Evolutionary conservation across 1,140 invertebrate genomes (phyloP).

Genomic region (Leucophenga varia): DNA sequence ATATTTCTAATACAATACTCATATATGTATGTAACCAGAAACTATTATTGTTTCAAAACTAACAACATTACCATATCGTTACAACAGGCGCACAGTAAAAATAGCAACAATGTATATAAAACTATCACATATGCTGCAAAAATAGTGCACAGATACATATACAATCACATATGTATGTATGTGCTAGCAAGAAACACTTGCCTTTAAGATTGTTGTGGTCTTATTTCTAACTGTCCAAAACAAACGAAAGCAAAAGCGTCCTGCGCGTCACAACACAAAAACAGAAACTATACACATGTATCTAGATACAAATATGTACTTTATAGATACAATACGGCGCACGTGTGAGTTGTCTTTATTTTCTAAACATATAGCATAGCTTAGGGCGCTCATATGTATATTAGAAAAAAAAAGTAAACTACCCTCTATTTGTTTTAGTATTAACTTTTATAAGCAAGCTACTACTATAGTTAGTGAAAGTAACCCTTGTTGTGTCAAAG

Average conservation of each 20-base stretch:
- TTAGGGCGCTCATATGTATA: too few relatives aligned
- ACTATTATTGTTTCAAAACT: conserved; percentile 56
- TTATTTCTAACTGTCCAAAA: too few relatives aligned
- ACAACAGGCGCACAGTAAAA: conserved; percentile 39
- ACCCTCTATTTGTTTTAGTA: too few relatives aligned
- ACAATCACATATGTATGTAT: background rate
- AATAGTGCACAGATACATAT: conserved; percentile 30
- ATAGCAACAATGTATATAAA: conserved; percentile 28
- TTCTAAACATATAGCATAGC: too few relatives aligned
- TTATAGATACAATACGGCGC: conserved; percentile 30
- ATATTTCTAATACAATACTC: too few relatives aligned
- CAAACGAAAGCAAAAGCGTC: conserved; percentile 36
- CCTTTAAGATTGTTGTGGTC: too few relatives aligned
- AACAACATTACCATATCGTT: conserved; percentile 56
- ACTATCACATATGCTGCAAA: conserved; percentile 35
- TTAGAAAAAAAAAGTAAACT: too few relatives aligned
- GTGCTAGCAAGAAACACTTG: too few relatives aligned
- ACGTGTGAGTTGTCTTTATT: background rate
- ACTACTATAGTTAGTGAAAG: conserved; percentile 49
- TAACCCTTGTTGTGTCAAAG: conserved; percentile 43
- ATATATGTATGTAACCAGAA: too few relatives aligned
- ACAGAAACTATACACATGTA: conserved; percentile 54
- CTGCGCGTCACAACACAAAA: conserved; percentile 44
- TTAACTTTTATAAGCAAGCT: too few relatives aligned
- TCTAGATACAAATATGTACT: too few relatives aligned